Conservation (phyloP, 2,888 invertebrate genomes). For the Eupeodes luniger region DNA sequence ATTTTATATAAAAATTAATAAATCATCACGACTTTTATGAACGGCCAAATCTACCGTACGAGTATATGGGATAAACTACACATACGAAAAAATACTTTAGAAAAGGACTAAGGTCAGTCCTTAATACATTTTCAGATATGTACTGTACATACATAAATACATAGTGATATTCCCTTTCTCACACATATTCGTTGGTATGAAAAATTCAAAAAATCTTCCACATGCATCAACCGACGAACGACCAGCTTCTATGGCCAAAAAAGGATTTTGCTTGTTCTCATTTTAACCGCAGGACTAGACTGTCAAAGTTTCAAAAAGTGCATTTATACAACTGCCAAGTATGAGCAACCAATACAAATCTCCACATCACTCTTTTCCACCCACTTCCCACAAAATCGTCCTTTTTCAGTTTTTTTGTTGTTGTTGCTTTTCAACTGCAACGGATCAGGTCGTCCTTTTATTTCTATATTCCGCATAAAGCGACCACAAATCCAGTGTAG, state of each 20-base stretch:
- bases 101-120: slow-evolving; percentile 19
- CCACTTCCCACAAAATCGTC: background rate
- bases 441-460: background rate
- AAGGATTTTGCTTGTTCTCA: slow-evolving; percentile 66
- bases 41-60: background rate
- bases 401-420: background rate
- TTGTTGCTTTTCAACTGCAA: slow-evolving; percentile 11
- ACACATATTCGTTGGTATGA: background rate
- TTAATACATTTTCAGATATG: background rate
- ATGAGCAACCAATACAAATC: slow-evolving; percentile 68
- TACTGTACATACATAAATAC: background rate
- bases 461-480: slow-evolving; percentile 43
- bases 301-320: slow-evolving; percentile 76
- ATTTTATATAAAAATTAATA: slow-evolving; percentile 62
- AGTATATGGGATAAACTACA: background rate
- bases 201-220: slow-evolving; percentile 50
- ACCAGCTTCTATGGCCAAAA: slow-evolving; percentile 46
- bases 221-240: slow-evolving; percentile 56
- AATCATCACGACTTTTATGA: slow-evolving; percentile 72
- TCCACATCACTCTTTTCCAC: slow-evolving; percentile 1
- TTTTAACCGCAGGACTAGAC: slow-evolving; percentile 75
- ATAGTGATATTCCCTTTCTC: slow-evolving; percentile 9
- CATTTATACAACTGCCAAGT: slow-evolving; percentile 76
- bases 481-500: slow-evolving; percentile 69
- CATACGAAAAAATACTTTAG: background rate